Percentiles rank a stretch among this genome's conserved stretches.
phyloP scores from a whole-genome alignment of 2,797 vertebrate species.

The Rhinogobio ventralis region DNA sequence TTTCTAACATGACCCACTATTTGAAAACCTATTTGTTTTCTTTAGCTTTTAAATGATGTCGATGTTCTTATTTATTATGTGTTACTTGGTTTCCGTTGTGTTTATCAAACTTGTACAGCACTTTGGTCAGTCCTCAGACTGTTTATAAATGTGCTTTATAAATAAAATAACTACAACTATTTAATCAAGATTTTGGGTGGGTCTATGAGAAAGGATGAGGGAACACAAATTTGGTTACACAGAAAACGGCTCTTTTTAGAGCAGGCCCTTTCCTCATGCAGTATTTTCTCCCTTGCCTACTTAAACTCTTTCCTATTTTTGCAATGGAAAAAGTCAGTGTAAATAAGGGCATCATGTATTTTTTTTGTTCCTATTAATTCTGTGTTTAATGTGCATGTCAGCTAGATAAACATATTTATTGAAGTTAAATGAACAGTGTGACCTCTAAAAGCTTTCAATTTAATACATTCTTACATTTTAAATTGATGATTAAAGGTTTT shows the following conservation, averaged over 20 bases:
- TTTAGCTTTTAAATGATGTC: too few relatives aligned
- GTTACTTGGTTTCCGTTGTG: too few relatives aligned
- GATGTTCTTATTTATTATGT: too few relatives aligned
- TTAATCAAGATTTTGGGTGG: not conserved
- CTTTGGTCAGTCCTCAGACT: too few relatives aligned
- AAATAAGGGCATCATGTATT: too few relatives aligned
- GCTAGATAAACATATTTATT: not conserved
- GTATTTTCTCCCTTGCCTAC: not conserved
- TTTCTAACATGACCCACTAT: not conserved
- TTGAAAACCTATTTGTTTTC: too few relatives aligned
- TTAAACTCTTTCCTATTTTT: not conserved
- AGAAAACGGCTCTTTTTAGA: not conserved
- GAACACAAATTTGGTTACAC: not conserved
- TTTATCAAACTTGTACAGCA: too few relatives aligned
- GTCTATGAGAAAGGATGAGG: not conserved
- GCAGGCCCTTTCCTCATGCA: not conserved
- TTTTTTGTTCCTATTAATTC: not conserved
- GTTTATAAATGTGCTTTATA: too few relatives aligned
- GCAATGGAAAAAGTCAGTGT: not conserved
- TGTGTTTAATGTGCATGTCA: not conserved
- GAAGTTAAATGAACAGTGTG: not conserved
- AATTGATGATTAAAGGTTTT: not conserved
- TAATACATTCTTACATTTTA: not conserved
- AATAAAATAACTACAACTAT: too few relatives aligned
- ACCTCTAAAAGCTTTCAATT: not conserved